Evolutionary conservation across 2,888 invertebrate species (phyloP).

Genomic region (Diadegma fenestrale): DNA sequence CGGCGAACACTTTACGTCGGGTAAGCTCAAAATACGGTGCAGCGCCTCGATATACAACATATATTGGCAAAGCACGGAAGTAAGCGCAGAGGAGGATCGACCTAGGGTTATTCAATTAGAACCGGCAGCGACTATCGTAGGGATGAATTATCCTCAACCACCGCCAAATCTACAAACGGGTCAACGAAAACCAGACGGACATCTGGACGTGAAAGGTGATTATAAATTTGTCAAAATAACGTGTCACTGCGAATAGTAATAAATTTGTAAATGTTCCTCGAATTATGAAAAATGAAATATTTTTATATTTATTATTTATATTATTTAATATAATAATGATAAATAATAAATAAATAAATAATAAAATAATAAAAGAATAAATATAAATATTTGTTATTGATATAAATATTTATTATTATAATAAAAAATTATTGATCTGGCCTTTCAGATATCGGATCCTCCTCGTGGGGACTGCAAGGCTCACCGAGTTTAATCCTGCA

Average conservation of each 20-base stretch:
- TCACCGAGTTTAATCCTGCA: slow-evolving; percentile 73
- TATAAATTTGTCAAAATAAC: slow-evolving; percentile 7
- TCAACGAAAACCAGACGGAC: slow-evolving; percentile 83
- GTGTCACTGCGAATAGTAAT: background rate
- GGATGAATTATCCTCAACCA: slow-evolving; percentile 83
- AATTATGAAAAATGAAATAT: background rate
- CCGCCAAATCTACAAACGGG: slow-evolving; percentile 83
- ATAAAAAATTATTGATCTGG: slow-evolving; percentile 33
- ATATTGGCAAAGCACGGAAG: slow-evolving; percentile 89
- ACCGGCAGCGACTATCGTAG: slow-evolving; percentile 81
- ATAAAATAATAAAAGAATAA: slow-evolving; percentile 38
- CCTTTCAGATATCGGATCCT: slow-evolving; percentile 69
- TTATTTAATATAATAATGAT: background rate
- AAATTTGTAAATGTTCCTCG: background rate
- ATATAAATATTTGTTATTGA: too few species aligned
- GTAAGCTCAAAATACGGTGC: slow-evolving; percentile 88
- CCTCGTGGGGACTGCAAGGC: slow-evolving; percentile 72
- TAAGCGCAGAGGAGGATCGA: slow-evolving; percentile 88
- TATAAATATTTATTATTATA: too few species aligned
- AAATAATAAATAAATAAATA: background rate
- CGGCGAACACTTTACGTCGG: slow-evolving; percentile 85
- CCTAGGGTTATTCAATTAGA: slow-evolving; percentile 77
- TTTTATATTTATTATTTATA: background rate
- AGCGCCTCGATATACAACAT: slow-evolving; percentile 89
- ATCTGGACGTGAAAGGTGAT: slow-evolving; percentile 83